Conservation (phyloP, 2,888 invertebrate species). For the Drosophila picticornis region DNA sequence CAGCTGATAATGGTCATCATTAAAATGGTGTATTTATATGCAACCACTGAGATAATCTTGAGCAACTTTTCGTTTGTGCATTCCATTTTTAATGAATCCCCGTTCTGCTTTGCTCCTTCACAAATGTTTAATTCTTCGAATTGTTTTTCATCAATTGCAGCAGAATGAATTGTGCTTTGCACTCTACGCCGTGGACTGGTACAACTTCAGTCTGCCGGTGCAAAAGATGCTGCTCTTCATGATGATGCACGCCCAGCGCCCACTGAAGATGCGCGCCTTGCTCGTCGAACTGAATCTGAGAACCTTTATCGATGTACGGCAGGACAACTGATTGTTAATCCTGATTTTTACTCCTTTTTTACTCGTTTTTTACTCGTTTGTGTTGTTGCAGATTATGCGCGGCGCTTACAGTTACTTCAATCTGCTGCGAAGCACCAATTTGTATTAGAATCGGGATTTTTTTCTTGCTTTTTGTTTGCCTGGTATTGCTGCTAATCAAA, state of each 20-base stretch:
- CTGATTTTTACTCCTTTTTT: not conserved
- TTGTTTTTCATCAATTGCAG: slow-evolving; percentile 44
- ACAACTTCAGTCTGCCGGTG: slow-evolving; percentile 64
- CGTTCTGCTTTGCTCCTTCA: not conserved
- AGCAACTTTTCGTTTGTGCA: not conserved
- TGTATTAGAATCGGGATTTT: slow-evolving; percentile 30
- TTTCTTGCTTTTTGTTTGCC: not conserved
- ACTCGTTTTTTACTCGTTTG: not conserved
- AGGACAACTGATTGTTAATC: not conserved
- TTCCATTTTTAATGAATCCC: slow-evolving; percentile 18
- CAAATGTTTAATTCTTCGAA: slow-evolving; percentile 4
- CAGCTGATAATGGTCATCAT: not conserved
- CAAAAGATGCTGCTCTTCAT: slow-evolving; percentile 67
- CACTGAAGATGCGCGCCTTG: slow-evolving; percentile 75
- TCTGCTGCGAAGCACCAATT: slow-evolving; percentile 66
- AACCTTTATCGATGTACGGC: slow-evolving; percentile 76
- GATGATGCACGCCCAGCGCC: slow-evolving; percentile 71
- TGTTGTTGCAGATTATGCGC: slow-evolving; percentile 69
- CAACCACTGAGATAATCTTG: not conserved
- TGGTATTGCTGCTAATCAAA: slow-evolving; percentile 54
- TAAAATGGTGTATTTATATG: not conserved
- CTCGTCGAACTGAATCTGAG: slow-evolving; percentile 74
- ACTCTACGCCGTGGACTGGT: slow-evolving; percentile 76
- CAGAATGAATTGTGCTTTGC: slow-evolving; percentile 66
- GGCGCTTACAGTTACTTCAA: slow-evolving; percentile 83